Evolutionary conservation across 2,113 vertebrate species (phyloP).

Genomic region (Melanostigma gelatinosum): DNA sequence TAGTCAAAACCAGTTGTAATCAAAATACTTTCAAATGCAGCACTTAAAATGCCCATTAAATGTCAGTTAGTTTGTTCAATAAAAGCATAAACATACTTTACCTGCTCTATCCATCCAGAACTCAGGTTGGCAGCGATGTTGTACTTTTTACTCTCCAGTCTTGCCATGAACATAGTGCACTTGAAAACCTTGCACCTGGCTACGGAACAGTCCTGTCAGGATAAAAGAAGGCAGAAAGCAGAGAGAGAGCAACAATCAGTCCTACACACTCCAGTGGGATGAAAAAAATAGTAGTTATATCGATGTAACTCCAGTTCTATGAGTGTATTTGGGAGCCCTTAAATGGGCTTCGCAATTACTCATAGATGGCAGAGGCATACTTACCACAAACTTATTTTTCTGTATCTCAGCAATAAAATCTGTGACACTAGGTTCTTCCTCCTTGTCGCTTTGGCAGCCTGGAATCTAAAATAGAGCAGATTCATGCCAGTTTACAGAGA

Average conservation of each 20-base stretch:
- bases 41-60: background rate
- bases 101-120: conserved; percentile 85
- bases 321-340: background rate
- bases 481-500: conserved; percentile 1
- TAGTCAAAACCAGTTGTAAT: background rate
- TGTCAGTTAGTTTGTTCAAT: background rate
- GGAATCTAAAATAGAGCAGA: conserved; percentile 71
- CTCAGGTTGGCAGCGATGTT: conserved; percentile 81
- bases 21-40: background rate
- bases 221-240: background rate
- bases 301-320: background rate
- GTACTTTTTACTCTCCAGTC: conserved; percentile 64
- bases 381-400: conserved; percentile 70
- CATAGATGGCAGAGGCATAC: background rate
- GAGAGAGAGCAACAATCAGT: background rate
- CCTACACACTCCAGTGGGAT: background rate
- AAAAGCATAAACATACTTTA: conserved; percentile 35
- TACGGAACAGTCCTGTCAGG: conserved; percentile 81
- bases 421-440: conserved; percentile 10
- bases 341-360: background rate
- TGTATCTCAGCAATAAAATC: conserved; percentile 64
- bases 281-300: background rate
- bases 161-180: conserved; percentile 69
- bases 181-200: conserved; percentile 78
- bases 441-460: conserved; percentile 50